phyloP scores from a whole-genome alignment of 1,140 invertebrate genomes.

The Conus ventricosus region DNA sequence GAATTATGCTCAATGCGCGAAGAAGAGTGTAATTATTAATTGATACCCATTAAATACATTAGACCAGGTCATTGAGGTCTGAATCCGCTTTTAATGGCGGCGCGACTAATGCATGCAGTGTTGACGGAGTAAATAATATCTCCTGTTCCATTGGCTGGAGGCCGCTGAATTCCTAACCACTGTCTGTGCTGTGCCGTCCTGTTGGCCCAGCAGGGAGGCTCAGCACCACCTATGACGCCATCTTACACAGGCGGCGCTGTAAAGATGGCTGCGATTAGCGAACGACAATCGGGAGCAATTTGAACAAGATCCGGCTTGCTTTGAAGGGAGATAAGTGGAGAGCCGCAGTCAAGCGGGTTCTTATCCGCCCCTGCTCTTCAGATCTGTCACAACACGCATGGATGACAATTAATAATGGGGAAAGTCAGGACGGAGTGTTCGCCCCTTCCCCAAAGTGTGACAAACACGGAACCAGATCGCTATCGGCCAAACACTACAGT shows the following conservation, averaged over 20 bases:
- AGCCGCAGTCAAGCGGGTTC: conserved; percentile 9
- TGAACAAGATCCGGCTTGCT: conserved; percentile 14
- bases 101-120: not conserved
- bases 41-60: not conserved
- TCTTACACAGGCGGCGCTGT: not conserved
- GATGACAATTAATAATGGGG: conserved; percentile 20
- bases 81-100: not conserved
- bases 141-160: not conserved
- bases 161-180: not conserved
- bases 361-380: conserved; percentile 1
- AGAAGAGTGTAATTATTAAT: not conserved
- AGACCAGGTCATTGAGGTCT: not conserved
- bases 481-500: not conserved
- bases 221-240: not conserved
- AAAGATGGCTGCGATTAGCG: not conserved
- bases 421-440: not conserved
- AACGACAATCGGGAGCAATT: conserved; percentile 22
- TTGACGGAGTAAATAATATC: not conserved
- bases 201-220: not conserved
- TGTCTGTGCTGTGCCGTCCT: not conserved
- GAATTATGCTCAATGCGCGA: not conserved
- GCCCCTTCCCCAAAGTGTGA: conserved; percentile 18
- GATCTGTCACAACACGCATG: conserved; percentile 22
- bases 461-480: conserved; percentile 1
- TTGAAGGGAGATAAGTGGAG: conserved; percentile 21